Evolutionary conservation across 2,113 vertebrate species (phyloP), one percentile per base, ranked within the genome.

Genomic region (Egretta garzetta): DNA sequence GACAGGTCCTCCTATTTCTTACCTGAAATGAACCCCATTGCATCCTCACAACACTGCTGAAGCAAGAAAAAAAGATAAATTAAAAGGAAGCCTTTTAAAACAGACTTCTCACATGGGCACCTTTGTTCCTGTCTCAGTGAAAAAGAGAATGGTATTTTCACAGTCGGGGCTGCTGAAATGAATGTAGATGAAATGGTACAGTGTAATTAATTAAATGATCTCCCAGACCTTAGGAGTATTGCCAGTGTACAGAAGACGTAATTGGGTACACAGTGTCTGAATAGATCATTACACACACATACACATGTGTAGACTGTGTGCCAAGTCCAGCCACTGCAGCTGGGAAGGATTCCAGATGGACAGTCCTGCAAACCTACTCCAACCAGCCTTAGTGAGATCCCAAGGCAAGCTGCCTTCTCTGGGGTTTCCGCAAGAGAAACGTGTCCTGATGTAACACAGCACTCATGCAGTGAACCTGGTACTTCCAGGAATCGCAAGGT

Each of bases 151-250:
- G 23, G 49, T 67, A 49, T 92, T 93, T 91, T 63, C 91, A 10
- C 59, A 72, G 70, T 30, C 9, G 2, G 62, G 41, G 49, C 68
- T 91, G 76, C 14, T 37, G 85, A 90, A 91, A 75, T 88, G 66
- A 75, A 88, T 80, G 62, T 32, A 56, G 79, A 74, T 83, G 74
- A 88, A 95, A 88, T 28, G 58, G 35, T 79, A 82, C 71, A 5
- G 16, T 86, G 91, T 93, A 88, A 83, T 95, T 82, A 95, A 95
- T 92, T 64, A 67, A 93, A 75, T 75, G 62, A 75, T 82, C 90
- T 90, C 85, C 70, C 45, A 37, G 85, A 76, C 82, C 74, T 67
- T 52, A 23, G 85, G 77, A 92, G 58, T 37, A 71, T 59, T 6
- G 15, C 41, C 68, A 5, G 7, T 24, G 6, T 59, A 58, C 81